Conservation (phyloP, 2,888 invertebrate species). For the Saturnia pavonia region DNA sequence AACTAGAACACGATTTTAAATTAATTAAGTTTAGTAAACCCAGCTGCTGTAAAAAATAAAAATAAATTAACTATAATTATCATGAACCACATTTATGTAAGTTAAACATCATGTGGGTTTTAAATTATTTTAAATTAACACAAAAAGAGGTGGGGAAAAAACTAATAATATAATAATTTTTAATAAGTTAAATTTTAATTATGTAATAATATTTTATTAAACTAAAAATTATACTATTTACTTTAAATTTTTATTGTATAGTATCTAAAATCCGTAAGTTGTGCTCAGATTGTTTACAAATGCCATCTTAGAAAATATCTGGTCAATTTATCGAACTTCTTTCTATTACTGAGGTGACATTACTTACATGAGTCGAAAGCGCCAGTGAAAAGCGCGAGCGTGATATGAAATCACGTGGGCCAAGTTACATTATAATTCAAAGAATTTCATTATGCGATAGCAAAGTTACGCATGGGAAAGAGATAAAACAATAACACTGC, state of each 20-base stretch:
- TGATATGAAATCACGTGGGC: not conserved
- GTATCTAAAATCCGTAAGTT: slow-evolving; percentile 1
- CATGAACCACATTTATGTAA: too few relatives aligned
- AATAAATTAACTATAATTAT: not conserved
- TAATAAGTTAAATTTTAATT: not conserved
- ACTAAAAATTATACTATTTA: not conserved
- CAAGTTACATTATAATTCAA: too few relatives aligned
- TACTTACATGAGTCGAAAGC: not conserved
- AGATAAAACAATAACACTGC: too few relatives aligned
- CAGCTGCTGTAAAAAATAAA: not conserved
- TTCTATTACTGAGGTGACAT: too few relatives aligned
- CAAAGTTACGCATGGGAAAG: too few relatives aligned
- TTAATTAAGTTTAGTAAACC: not conserved
- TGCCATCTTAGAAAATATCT: not conserved
- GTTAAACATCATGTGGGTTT: not conserved
- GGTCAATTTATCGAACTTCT: not conserved
- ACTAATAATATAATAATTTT: not conserved
- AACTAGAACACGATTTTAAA: not conserved
- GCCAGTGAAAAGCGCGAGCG: not conserved
- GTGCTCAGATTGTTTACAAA: not conserved
- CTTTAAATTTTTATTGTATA: not conserved
- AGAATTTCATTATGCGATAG: too few relatives aligned
- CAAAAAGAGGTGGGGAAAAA: slow-evolving; percentile 2
- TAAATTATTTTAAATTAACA: not conserved
- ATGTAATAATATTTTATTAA: not conserved